Evolutionary conservation across 2,797 vertebrate species (phyloP), one percentile per base, ranked within the genome.

Genomic region (Holocentrus rufus): DNA sequence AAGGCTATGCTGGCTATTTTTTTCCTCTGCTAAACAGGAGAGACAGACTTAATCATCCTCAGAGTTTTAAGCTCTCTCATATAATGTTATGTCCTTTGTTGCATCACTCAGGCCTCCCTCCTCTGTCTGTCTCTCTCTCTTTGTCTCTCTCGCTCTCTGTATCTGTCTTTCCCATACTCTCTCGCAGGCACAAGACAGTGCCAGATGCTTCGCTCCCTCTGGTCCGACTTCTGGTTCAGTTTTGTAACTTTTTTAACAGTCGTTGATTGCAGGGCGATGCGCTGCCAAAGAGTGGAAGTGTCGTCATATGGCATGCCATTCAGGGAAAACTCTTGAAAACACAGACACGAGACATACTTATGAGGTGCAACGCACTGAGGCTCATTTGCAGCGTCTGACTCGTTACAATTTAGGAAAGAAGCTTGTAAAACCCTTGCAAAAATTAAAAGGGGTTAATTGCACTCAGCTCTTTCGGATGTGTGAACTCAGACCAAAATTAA

Each of bases 251-350:
- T 88, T 84, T 89, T n/a, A 90, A 86, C 87, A 78, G 83, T 82
- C 82, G 50, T 86, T 93, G 91, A 93, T 91, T 90, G 85, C 88
- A 5, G 62, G 70, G 65, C n/a, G 72, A 68, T 63, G 64, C 46
- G 2, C 66, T 88, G 91, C 90, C 92, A 91, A 81, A 83, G 65
- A 84, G 80, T 84, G 87, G 86, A 92, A 92, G 90, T 92, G 87
- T 63, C 84, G 82, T 93, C 88, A 91, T 91, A 80, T 85, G 81
- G 86, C 85, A 89, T 63, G 71, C 54, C 75, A 77, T 84, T 83
- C 74, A 85, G 84, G 85, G 87, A 89, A 80, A 85, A 76, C 67
- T 85, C 65, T 67, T 72, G 69, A n/a, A 49, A 80, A 70, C 55
- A 57, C 67, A 87, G 85, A 87, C 85, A 66, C 18, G 30, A 69